These are phyloP conservation scores for Alsophila aescularia DNA, from an alignment of 2,888 invertebrate species.

Conservation along the genomic window DNA sequence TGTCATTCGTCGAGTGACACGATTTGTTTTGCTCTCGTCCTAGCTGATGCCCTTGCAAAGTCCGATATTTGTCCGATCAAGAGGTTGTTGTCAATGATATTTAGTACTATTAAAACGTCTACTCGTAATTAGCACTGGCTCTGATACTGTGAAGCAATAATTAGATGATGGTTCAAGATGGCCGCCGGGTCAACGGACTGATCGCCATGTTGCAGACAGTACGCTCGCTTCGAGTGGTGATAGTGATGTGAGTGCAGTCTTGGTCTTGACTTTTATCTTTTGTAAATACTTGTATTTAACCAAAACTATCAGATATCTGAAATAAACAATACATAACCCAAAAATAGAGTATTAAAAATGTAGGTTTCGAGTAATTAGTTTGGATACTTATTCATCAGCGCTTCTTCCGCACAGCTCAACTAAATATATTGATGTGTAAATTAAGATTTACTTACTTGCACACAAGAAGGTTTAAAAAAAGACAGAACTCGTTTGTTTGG, in stretches of 20 bases:
- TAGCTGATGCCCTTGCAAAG: constrained; percentile 2
- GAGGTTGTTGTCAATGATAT: constrained; percentile 17
- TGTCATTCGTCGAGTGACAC: too few relatives aligned
- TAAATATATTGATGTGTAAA: too few relatives aligned
- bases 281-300: neutral
- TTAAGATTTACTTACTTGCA: too few relatives aligned
- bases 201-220: constrained; percentile 35
- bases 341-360: too few relatives aligned
- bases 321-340: too few relatives aligned
- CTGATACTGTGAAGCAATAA: constrained; percentile 58
- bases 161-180: constrained; percentile 67
- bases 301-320: too few relatives aligned
- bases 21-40: neutral
- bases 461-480: too few relatives aligned
- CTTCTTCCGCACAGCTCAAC: too few relatives aligned
- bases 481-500: too few relatives aligned
- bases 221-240: constrained; percentile 21
- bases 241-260: constrained; percentile 29
- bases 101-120: constrained; percentile 28
- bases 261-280: constrained; percentile 2
- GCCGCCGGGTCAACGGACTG: constrained; percentile 54
- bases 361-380: too few relatives aligned
- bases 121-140: constrained; percentile 36
- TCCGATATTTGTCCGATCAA: constrained; percentile 11
- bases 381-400: too few relatives aligned